Conservation (phyloP, 2,888 invertebrate species). For the Meteorus cinctellus region DNA sequence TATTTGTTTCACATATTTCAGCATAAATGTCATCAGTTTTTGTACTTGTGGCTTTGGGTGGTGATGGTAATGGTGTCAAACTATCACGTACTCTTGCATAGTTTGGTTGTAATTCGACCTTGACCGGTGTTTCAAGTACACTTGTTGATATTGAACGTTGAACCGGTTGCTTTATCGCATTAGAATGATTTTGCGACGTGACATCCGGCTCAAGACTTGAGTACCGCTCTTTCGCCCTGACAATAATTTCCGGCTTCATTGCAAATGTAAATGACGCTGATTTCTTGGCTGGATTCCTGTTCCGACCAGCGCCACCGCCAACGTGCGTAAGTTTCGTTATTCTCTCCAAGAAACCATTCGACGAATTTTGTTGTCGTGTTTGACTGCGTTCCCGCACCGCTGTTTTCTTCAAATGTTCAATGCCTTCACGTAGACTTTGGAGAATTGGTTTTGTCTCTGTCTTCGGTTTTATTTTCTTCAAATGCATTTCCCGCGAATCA, state of each 20-base stretch:
- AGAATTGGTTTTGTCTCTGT: constrained; percentile 68
- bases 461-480: constrained; percentile 70
- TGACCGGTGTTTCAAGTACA: constrained; percentile 65
- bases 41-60: constrained; percentile 53
- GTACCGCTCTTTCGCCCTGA: constrained; percentile 68
- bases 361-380: constrained; percentile 54
- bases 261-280: constrained; percentile 73
- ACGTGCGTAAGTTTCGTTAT: constrained; percentile 67
- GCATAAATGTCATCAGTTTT: constrained; percentile 70
- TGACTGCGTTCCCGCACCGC: constrained; percentile 61
- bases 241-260: constrained; percentile 67
- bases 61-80: constrained; percentile 63
- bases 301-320: constrained; percentile 56
- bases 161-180: constrained; percentile 63
- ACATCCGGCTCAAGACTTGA: constrained; percentile 69
- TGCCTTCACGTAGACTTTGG: constrained; percentile 67
- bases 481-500: constrained; percentile 67
- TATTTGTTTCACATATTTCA: constrained; percentile 67
- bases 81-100: constrained; percentile 69
- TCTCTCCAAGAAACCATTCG: constrained; percentile 66
- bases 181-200: constrained; percentile 59
- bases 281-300: constrained; percentile 70
- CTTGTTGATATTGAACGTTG: constrained; percentile 70
- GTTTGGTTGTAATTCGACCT: constrained; percentile 67
- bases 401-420: constrained; percentile 67